phyloP scores from a whole-genome alignment of 2,797 vertebrate genomes.

The Coregonus ussuriensis region DNA sequence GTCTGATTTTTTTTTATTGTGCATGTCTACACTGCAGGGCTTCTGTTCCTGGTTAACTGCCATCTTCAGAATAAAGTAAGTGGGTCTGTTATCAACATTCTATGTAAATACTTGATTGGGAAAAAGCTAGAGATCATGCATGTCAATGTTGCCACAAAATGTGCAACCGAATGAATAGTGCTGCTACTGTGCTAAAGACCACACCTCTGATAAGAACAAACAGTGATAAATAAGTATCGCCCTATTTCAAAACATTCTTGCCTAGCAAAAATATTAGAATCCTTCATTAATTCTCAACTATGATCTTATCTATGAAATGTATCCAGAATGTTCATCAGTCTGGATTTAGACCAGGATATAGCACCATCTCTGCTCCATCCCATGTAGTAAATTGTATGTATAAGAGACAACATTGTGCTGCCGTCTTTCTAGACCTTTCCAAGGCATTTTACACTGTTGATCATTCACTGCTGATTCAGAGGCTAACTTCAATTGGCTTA shows the following conservation, averaged over 20 bases:
- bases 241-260: too few relatives aligned
- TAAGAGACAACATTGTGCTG: too few relatives aligned
- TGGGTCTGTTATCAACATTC: slow-evolving; percentile 35
- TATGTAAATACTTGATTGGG: neutral
- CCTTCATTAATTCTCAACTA: too few relatives aligned
- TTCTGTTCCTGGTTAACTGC: slow-evolving; percentile 98
- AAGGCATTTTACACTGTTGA: too few relatives aligned
- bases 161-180: neutral
- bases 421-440: too few relatives aligned
- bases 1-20: neutral
- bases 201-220: neutral
- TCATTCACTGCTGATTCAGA: too few relatives aligned
- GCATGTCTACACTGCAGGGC: slow-evolving; percentile 72
- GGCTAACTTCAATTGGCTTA: too few relatives aligned
- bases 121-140: neutral
- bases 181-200: neutral
- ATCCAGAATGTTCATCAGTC: too few relatives aligned
- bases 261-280: too few relatives aligned
- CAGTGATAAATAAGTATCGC: too few relatives aligned
- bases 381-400: neutral
- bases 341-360: too few relatives aligned
- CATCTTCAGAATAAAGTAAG: slow-evolving; percentile 99
- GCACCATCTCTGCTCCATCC: too few relatives aligned
- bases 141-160: neutral
- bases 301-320: neutral